These are phyloP conservation scores for Branchinecta sandiegonensis DNA, from an alignment of 2,888 invertebrate genomes.

Conservation along the genomic window DNA sequence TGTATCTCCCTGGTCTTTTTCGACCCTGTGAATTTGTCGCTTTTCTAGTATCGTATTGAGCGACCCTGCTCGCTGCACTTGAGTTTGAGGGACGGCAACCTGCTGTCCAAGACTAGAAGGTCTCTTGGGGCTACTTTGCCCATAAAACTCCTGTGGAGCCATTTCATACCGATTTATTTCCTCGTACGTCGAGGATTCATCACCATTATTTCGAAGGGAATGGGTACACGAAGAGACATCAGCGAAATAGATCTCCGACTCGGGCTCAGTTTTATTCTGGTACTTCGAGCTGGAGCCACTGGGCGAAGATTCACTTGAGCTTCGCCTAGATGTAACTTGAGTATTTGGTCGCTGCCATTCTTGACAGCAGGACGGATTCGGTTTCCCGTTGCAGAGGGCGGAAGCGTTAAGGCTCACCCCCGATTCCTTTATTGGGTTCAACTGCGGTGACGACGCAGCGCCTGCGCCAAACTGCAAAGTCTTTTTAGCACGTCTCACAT, in stretches of 20 bases:
- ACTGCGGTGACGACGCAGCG: neutral
- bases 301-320: neutral
- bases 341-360: conserved; percentile 6
- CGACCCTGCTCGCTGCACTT: conserved; percentile 5
- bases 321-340: neutral
- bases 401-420: conserved; percentile 8
- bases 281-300: neutral
- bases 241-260: conserved; percentile 71
- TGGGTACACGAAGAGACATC: conserved; percentile 63
- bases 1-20: neutral
- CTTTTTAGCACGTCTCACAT: neutral
- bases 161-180: conserved; percentile 30
- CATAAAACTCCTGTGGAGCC: conserved; percentile 1
- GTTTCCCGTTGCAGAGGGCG: neutral
- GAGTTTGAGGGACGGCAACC: conserved; percentile 14
- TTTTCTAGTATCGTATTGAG: conserved; percentile 15
- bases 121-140: conserved; percentile 9
- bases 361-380: neutral
- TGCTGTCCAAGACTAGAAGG: conserved; percentile 16
- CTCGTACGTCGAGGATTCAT: conserved; percentile 43
- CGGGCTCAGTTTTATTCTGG: conserved; percentile 36
- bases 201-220: conserved; percentile 44
- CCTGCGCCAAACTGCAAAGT: neutral
- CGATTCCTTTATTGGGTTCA: conserved; percentile 4
- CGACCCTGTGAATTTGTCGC: neutral